A percentile compares a stretch with the other conserved stretches of the same genome.
Conservation (phyloP, 2,888 invertebrate species). For the Eupithecia tripunctaria region DNA sequence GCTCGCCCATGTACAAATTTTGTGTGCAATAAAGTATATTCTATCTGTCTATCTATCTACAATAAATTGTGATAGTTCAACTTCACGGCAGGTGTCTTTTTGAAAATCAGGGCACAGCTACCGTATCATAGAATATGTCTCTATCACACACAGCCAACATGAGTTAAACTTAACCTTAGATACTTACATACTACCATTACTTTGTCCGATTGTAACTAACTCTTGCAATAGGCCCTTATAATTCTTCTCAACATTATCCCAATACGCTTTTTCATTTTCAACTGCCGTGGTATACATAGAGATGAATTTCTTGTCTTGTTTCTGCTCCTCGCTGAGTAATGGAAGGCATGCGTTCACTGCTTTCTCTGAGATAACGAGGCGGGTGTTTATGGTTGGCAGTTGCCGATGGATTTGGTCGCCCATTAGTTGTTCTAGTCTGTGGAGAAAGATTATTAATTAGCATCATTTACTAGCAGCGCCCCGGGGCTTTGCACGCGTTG, state of each 20-base stretch:
- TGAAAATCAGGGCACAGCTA: not conserved
- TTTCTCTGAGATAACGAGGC: constrained; percentile 79
- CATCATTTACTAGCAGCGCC: too few relatives aligned
- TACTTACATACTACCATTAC: constrained; percentile 71
- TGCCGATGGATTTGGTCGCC: constrained; percentile 83
- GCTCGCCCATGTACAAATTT: too few relatives aligned
- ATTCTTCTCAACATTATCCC: constrained; percentile 73
- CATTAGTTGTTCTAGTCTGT: constrained; percentile 83
- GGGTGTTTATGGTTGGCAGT: constrained; percentile 87
- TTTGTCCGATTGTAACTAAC: constrained; percentile 77
- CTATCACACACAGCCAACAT: not conserved
- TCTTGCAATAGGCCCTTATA: constrained; percentile 85
- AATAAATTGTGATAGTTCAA: not conserved
- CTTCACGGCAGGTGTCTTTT: not conserved
- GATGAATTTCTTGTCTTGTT: constrained; percentile 57
- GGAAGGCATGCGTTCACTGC: constrained; percentile 78
- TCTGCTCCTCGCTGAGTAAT: constrained; percentile 72
- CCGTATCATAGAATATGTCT: not conserved
- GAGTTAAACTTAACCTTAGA: not conserved
- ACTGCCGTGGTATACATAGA: constrained; percentile 59
- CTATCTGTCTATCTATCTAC: too few relatives aligned
- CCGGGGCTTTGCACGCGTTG: too few relatives aligned
- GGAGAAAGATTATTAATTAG: not conserved
- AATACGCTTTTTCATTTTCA: constrained; percentile 65
- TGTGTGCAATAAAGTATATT: too few relatives aligned